Conservation (phyloP, 2,113 vertebrate species). For the Nothoprocta pentlandii region DNA sequence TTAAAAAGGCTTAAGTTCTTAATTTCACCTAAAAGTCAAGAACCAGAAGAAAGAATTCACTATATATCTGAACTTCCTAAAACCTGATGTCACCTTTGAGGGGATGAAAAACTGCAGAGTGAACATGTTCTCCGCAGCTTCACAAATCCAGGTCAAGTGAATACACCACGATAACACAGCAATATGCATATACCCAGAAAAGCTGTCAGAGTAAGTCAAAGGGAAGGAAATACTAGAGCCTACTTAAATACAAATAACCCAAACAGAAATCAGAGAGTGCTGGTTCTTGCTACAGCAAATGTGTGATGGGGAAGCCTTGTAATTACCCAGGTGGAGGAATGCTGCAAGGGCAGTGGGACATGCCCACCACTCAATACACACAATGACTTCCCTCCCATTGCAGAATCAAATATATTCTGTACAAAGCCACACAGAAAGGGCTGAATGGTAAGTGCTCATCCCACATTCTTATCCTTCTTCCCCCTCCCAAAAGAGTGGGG, state of each 20-base stretch:
- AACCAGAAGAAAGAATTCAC: not conserved
- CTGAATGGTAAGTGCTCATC: not conserved
- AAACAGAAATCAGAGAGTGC: not conserved
- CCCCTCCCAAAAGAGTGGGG: not conserved
- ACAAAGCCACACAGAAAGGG: not conserved
- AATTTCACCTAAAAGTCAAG: not conserved
- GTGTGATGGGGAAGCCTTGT: not conserved
- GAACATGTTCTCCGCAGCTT: accelerated
- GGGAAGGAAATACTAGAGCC: not conserved
- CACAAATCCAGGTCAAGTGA: not conserved
- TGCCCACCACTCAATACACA: not conserved
- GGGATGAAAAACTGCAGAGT: not conserved
- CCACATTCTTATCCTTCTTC: accelerated
- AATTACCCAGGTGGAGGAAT: not conserved
- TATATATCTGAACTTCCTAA: not conserved
- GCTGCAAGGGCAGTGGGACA: not conserved
- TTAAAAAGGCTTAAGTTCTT: not conserved
- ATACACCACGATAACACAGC: not conserved
- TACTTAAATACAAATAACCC: not conserved
- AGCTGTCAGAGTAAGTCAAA: not conserved
- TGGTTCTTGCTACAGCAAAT: not conserved
- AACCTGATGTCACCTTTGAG: not conserved
- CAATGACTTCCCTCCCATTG: not conserved
- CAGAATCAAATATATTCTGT: not conserved
- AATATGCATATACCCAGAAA: not conserved